Percentiles rank a stretch among this genome's conserved stretches.
These are phyloP conservation scores for Crepidodera aurea DNA, from an alignment of 2,888 invertebrate genomes.

Conservation along the genomic window DNA sequence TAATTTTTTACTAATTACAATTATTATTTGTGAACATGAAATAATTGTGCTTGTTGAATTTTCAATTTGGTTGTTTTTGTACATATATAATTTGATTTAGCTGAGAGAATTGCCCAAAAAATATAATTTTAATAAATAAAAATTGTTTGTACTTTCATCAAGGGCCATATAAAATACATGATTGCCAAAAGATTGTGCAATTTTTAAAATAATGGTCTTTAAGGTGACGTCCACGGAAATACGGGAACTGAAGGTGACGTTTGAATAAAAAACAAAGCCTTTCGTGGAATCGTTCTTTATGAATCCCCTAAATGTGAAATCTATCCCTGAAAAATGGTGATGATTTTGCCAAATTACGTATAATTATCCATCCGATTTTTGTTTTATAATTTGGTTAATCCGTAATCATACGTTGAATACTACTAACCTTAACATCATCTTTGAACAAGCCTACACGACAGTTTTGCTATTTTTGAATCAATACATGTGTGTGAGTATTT, in stretches of 20 bases:
- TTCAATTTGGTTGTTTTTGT: too few species aligned
- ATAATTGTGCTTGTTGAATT: too few species aligned
- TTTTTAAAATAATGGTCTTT: too few species aligned
- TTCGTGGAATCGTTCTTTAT: background rate
- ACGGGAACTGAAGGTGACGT: background rate
- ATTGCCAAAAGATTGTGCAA: too few species aligned
- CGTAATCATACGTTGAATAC: background rate
- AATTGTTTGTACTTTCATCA: too few species aligned
- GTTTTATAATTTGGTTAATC: background rate
- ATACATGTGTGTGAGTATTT: constrained; percentile 74
- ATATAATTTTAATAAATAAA: too few species aligned
- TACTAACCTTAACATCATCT: constrained; percentile 7
- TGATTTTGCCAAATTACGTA: constrained; percentile 9
- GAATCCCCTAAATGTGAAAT: constrained; percentile 6
- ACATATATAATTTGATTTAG: too few species aligned
- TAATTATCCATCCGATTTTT: background rate
- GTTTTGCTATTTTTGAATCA: constrained; percentile 59
- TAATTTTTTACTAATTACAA: too few species aligned
- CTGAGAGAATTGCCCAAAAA: too few species aligned
- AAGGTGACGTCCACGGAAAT: too few species aligned
- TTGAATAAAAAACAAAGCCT: background rate
- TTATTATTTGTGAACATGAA: too few species aligned
- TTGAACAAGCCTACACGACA: constrained; percentile 23
- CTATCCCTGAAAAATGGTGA: constrained; percentile 26
- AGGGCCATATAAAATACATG: too few species aligned